Evolutionary conservation across 2,797 vertebrate genomes (phyloP).

Genomic region (Antennarius maculatus): DNA sequence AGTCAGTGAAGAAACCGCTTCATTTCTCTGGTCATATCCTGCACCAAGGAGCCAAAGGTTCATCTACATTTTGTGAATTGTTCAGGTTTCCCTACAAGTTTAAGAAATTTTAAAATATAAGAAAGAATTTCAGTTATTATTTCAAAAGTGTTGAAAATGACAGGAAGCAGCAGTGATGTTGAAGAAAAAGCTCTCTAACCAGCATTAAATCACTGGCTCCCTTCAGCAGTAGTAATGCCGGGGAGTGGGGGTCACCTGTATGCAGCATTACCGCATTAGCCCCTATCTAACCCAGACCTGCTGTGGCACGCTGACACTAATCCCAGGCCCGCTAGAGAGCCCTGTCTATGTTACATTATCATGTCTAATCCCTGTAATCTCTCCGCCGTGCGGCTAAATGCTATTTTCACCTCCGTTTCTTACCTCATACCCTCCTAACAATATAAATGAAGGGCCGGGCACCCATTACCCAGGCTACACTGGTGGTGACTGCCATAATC

Average conservation of each 20-base stretch:
- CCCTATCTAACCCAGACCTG: constrained; percentile 86
- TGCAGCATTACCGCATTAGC: constrained; percentile 82
- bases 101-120: constrained; percentile 5
- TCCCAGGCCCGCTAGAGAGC: constrained; percentile 77
- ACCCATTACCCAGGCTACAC: constrained; percentile 59
- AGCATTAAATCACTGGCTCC: constrained; percentile 47
- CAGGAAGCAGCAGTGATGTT: constrained; percentile 16
- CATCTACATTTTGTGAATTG: background rate
- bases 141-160: constrained; percentile 9
- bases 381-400: constrained; percentile 76
- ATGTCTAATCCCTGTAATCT: constrained; percentile 81
- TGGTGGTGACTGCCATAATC: constrained; percentile 68
- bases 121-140: constrained; percentile 18
- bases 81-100: background rate
- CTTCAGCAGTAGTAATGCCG: constrained; percentile 68
- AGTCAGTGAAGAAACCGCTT: background rate
- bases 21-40: background rate
- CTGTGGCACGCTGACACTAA: constrained; percentile 80
- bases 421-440: constrained; percentile 83
- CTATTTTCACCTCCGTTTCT: constrained; percentile 82
- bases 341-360: constrained; percentile 81
- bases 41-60: background rate
- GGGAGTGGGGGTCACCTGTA: constrained; percentile 81
- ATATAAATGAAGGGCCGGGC: constrained; percentile 81
- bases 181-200: constrained; percentile 32